Evolutionary conservation across 2,113 vertebrate species (phyloP), one percentile per base, ranked within the genome.

Genomic region (Cyphomyrus plagiostoma): DNA sequence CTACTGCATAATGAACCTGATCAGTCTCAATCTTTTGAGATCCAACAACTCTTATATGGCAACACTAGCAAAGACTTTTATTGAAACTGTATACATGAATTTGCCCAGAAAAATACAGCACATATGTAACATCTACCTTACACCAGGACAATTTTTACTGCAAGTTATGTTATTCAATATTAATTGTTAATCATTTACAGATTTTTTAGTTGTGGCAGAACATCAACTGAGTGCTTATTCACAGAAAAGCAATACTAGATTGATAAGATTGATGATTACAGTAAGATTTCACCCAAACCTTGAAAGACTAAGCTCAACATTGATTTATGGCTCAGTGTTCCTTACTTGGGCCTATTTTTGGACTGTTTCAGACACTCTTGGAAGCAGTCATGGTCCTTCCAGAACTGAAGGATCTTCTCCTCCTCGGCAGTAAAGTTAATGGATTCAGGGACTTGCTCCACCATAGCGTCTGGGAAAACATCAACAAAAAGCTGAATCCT

Each of bases 291-390:
- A 70, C 10, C 3, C 62, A 13, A 70, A 11, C 62, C 62, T 66
- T 26, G n/a, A 66, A 26, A 70, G 62, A 30, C n/a, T 66, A 66
- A 11, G n/a, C n/a, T 30, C n/a, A 30, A 30, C n/a, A 26, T 70
- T 70, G 10, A 30, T 3, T 30, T 30, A 70, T 30, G 62, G 26
- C n/a, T 30, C 62, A 26, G 62, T 11, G 39, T 35, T 48, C 15
- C 94, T 95, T 95, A 99, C 98, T 93, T 97, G 17, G 98, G 97
- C 84, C 94, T 96, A 91, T 96, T 97, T 94, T 97, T 99, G 77
- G 98, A 98, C 45, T 99, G 98, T 91, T 97, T 99, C 30, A 99
- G 94, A 92, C 98, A 98, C 93, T 99, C 97, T 89, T 96, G 96
- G 93, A 99, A 99, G 92, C 98, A 99, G 92, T 97, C 95, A 48